Base-by-base conservation (phyloP, 1,140 invertebrate species). In the Euwallacea similis region DNA sequence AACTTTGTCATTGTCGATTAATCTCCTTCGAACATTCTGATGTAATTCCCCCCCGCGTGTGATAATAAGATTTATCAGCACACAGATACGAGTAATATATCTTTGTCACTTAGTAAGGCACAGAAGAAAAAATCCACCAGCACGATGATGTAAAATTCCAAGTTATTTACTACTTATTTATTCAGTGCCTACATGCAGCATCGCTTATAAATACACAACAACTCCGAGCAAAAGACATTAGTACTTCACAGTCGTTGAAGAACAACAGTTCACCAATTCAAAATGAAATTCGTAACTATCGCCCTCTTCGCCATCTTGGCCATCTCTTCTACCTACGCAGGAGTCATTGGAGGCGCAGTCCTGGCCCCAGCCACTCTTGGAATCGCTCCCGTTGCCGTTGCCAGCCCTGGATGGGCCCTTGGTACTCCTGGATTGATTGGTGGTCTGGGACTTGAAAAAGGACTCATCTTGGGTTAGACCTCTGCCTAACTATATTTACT, bases 281-380 rank as follows among this genome's bases (percentile, higher is more conserved):
- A 65, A 9, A 47, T 61, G 55, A 69, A 61, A 53, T 8, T 50
- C 13, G 3, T 50, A 9, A 21, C 41, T 54, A 7, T 63, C 47
- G 59, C 68, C 41, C 33, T 63, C 8, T 21, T 69, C 13, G 46
- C 68, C 60, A 9, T 69, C 44, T 15, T 69, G 46, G 59, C 53
- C 13, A 41, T 69, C 7, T 47, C 42, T 41, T 50, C 33, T 10
- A 60, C 42, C 47, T 15, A 42, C 21, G 58, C 67, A 41, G 47
- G 47, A 41, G 43, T 50, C 13, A 61, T 50, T n/a, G 67, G 59
- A 69, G 42, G 42, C 7, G 10, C 46, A 41, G 10, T 60, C 13
- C 7, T 60, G 41, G 41, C 21, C 9, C 54, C 54, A 13, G 54
- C 8, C 16, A 11, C 1, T 16, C 42, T 42, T 4, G 62, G 44